Evolutionary conservation across 1,140 invertebrate genomes (phyloP).

Genomic region (Chlorops oryzae): DNA sequence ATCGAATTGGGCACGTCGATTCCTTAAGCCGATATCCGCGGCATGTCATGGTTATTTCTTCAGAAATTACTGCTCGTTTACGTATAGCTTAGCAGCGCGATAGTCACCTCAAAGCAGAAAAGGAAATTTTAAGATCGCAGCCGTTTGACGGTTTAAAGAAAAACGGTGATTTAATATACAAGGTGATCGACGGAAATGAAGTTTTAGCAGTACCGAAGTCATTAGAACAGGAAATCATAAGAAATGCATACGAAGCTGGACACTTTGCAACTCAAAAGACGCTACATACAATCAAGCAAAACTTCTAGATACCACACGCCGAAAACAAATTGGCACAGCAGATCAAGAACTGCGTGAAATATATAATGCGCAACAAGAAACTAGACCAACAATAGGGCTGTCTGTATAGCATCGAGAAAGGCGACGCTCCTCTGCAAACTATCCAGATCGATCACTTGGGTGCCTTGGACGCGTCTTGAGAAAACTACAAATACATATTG

Average conservation of each 20-base stretch:
- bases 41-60: too few relatives aligned
- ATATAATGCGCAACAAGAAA: constrained; percentile 11
- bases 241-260: neutral
- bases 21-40: too few relatives aligned
- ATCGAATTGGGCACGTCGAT: too few relatives aligned
- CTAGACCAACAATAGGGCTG: neutral
- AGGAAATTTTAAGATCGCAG: neutral
- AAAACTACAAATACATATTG: constrained; percentile 45
- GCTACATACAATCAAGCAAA: neutral
- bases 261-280: neutral
- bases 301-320: neutral
- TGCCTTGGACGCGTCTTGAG: constrained; percentile 33
- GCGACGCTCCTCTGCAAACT: constrained; percentile 15
- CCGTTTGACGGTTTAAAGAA: neutral
- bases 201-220: neutral
- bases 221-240: constrained; percentile 7
- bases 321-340: constrained; percentile 11
- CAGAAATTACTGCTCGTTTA: too few relatives aligned
- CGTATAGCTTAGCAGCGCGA: neutral
- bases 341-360: constrained; percentile 33
- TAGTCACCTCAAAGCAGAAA: neutral
- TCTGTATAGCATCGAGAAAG: neutral
- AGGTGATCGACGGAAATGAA: neutral
- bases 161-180: neutral
- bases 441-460: constrained; percentile 24